These are phyloP conservation scores for Paguma larvata DNA, from an alignment of 2,797 vertebrate genomes.

Conservation along the genomic window DNA sequence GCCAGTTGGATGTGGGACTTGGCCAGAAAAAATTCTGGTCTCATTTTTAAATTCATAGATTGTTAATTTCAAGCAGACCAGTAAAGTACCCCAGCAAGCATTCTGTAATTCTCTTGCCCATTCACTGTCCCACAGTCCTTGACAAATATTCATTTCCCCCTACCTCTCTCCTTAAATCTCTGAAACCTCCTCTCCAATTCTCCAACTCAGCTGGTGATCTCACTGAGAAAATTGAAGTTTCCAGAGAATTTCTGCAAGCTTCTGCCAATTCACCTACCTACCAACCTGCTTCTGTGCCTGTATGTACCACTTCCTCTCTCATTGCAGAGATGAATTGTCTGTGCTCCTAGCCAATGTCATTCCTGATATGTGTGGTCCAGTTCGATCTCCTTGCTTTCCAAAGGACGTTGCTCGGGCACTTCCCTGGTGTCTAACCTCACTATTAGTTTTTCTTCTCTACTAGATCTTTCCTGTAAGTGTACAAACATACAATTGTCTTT, in stretches of 20 bases:
- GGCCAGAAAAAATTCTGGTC: background rate
- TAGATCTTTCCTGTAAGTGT: background rate
- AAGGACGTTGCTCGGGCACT: background rate
- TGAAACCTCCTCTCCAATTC: background rate
- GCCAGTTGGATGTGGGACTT: background rate
- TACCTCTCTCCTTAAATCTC: background rate
- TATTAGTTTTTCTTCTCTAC: background rate
- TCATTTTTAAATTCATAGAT: background rate
- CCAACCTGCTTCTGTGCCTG: accelerated
- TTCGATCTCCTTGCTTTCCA: background rate
- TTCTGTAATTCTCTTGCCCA: background rate
- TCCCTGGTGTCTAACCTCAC: background rate
- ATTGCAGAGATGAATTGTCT: accelerated
- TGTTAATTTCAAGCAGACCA: background rate
- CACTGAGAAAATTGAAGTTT: background rate
- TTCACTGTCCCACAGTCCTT: background rate
- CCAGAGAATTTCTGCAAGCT: background rate
- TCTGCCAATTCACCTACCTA: too few species aligned
- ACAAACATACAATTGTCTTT: too few species aligned
- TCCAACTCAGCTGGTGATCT: background rate
- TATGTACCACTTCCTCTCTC: accelerated
- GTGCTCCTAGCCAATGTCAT: background rate
- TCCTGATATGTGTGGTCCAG: accelerated
- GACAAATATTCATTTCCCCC: background rate
- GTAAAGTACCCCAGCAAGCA: background rate